Conservation (phyloP, 2,888 invertebrate species). For the Anagyrus pseudococci region DNA sequence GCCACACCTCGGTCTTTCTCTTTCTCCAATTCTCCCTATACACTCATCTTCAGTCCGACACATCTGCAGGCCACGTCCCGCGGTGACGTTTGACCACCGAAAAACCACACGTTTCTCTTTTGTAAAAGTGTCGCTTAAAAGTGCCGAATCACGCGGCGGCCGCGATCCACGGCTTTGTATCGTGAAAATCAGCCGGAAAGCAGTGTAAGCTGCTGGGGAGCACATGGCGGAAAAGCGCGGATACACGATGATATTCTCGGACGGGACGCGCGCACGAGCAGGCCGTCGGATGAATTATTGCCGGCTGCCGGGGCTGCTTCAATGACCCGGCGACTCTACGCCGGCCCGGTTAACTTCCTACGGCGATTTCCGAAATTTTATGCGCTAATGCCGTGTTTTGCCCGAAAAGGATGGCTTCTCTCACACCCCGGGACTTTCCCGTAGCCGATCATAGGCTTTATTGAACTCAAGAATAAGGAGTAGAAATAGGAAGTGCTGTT, state of each 20-base stretch:
- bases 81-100: conserved; percentile 33
- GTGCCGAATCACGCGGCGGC: neutral
- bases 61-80: conserved; percentile 53
- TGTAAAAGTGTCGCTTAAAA: neutral
- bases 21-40: conserved; percentile 7
- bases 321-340: conserved; percentile 2
- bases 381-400: conserved; percentile 17
- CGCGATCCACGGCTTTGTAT: neutral
- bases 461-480: no score
- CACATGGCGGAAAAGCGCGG: conserved; percentile 23
- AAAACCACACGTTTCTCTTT: conserved; percentile 52
- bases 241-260: no score
- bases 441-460: no score
- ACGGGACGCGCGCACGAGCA: neutral
- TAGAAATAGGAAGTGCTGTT: no score
- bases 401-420: no score
- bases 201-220: conserved; percentile 9
- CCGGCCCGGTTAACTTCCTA: conserved; percentile 9
- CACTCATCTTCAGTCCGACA: conserved; percentile 35
- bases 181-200: conserved; percentile 21
- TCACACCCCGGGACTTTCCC: no score
- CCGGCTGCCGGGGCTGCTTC: conserved; percentile 7
- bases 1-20: conserved; percentile 47
- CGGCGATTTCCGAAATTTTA: conserved; percentile 28
- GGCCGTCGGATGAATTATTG: conserved; percentile 37